Percentiles rank a stretch among this genome's conserved stretches.
These are phyloP conservation scores for Cercocebus atys DNA, from an alignment of 2,113 vertebrate species.

Conservation along the genomic window DNA sequence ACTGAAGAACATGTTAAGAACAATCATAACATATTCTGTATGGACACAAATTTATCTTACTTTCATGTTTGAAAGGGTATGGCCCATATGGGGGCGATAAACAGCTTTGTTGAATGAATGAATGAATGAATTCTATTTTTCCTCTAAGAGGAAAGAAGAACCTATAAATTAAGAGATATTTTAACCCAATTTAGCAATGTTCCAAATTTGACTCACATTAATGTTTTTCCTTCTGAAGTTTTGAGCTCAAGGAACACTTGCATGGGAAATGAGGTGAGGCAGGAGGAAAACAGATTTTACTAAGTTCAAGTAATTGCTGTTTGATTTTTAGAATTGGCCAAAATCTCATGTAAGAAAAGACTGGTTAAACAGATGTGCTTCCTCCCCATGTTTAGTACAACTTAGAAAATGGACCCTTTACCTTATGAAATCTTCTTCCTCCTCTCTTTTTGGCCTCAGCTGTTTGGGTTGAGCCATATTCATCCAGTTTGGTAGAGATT, in stretches of 20 bases:
- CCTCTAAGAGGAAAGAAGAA: neutral
- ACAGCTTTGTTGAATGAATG: neutral
- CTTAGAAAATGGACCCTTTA: slow-evolving; percentile 53
- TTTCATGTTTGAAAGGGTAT: neutral
- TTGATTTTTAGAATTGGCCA: neutral
- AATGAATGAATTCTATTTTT: neutral
- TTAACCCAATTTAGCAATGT: neutral
- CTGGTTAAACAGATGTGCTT: fast-evolving
- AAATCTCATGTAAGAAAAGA: neutral
- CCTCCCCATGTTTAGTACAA: neutral
- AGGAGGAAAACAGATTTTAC: neutral
- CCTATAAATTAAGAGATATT: neutral
- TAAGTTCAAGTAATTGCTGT: neutral
- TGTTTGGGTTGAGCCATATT: slow-evolving; percentile 97
- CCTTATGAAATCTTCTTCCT: slow-evolving; percentile 97
- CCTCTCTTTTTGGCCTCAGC: slow-evolving; percentile 94
- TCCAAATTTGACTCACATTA: neutral
- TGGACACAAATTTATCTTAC: neutral
- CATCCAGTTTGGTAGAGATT: slow-evolving; percentile 97
- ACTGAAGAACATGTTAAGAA: neutral
- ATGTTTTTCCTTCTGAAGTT: neutral
- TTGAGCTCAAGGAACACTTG: neutral
- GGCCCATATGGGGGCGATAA: neutral
- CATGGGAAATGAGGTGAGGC: neutral
- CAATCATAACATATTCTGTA: neutral